Evolutionary conservation across 2,888 invertebrate species (phyloP).

Genomic region (Tipula confusa): DNA sequence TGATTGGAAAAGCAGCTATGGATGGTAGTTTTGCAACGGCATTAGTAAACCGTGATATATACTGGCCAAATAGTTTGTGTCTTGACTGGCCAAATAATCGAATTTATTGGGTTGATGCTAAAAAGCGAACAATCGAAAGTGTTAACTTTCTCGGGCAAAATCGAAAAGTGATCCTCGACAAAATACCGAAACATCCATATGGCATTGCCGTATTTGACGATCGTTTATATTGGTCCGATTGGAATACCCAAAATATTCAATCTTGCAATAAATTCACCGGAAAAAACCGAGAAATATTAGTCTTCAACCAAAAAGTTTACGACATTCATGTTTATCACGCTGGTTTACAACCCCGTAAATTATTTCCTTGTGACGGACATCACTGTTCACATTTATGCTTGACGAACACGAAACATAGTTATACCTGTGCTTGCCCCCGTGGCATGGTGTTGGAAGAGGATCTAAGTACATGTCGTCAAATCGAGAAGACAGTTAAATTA

Average conservation of each 20-base stretch:
- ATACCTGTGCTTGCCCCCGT: conserved; percentile 71
- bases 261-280: conserved; percentile 74
- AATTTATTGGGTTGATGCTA: conserved; percentile 86
- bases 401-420: conserved; percentile 55
- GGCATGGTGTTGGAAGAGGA: conserved; percentile 59
- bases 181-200: conserved; percentile 73
- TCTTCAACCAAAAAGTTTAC: conserved; percentile 52
- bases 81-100: conserved; percentile 73
- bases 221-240: conserved; percentile 86
- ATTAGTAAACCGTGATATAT: conserved; percentile 61
- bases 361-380: conserved; percentile 60
- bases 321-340: conserved; percentile 73
- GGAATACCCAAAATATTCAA: conserved; percentile 69
- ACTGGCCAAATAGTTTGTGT: conserved; percentile 82
- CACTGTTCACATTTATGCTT: conserved; percentile 76
- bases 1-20: conserved; percentile 79
- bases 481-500: conserved; percentile 42
- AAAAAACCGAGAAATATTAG: conserved; percentile 55
- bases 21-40: conserved; percentile 64
- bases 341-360: conserved; percentile 53
- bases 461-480: conserved; percentile 55
- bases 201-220: conserved; percentile 84
- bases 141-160: conserved; percentile 61
- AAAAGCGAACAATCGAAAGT: conserved; percentile 62
- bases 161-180: conserved; percentile 52